Percentiles rank a stretch among this genome's conserved stretches.
Conservation (phyloP, 2,797 vertebrate genomes). For the Falco novaeseelandiae region DNA sequence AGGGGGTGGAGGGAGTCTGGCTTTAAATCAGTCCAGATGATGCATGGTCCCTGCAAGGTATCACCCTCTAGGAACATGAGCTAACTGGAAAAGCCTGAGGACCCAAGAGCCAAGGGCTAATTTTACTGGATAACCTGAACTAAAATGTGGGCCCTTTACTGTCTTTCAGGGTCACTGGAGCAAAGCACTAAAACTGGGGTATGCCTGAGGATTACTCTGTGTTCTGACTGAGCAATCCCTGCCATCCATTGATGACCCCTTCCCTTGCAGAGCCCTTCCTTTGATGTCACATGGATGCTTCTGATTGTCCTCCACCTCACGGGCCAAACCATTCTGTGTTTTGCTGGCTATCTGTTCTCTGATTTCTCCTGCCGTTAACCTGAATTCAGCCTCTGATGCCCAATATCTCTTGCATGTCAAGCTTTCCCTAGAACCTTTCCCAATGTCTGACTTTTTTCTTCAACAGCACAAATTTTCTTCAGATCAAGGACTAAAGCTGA, state of each 20-base stretch:
- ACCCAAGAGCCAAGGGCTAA: not conserved
- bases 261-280: not conserved
- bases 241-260: not conserved
- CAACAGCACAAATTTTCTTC: not conserved
- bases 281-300: not conserved
- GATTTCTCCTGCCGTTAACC: not conserved
- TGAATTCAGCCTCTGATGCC: not conserved
- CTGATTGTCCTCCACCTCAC: not conserved
- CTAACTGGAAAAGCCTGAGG: not conserved
- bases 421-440: not conserved
- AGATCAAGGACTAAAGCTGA: not conserved
- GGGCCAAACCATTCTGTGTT: not conserved
- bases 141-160: not conserved
- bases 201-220: not conserved
- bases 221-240: not conserved
- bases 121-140: not conserved
- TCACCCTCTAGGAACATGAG: not conserved
- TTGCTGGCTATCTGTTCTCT: not conserved
- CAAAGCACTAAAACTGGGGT: not conserved
- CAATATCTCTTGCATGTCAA: not conserved
- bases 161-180: not conserved
- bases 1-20: not conserved
- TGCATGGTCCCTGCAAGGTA: not conserved
- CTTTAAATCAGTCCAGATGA: not conserved
- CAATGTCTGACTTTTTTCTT: not conserved